phyloP scores from a whole-genome alignment of 1,140 invertebrate species.

The Drosophila cardini region DNA sequence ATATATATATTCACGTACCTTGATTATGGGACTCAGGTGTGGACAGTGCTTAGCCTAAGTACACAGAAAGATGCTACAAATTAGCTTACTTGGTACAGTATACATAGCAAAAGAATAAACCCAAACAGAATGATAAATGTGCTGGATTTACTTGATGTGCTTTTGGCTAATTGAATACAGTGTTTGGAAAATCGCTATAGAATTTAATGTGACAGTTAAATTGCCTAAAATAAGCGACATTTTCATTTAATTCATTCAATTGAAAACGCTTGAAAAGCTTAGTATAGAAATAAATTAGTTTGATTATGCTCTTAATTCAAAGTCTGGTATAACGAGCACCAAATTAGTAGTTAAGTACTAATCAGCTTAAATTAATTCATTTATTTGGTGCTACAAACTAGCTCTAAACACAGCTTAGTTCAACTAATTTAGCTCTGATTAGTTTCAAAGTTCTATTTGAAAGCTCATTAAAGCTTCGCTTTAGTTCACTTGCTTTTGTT shows the following conservation, averaged over 20 bases:
- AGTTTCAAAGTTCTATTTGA: too few relatives aligned
- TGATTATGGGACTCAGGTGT: constrained; percentile 70
- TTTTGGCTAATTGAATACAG: constrained; percentile 39
- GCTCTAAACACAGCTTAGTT: too few relatives aligned
- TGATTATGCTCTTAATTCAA: too few relatives aligned
- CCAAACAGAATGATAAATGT: constrained; percentile 58
- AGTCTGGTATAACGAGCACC: too few relatives aligned
- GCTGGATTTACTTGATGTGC: constrained; percentile 56
- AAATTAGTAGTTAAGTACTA: too few relatives aligned
- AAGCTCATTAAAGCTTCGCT: too few relatives aligned
- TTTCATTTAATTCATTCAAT: background rate
- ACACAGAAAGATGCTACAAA: constrained; percentile 62
- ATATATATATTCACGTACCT: constrained; percentile 23
- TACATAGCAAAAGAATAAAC: constrained; percentile 41
- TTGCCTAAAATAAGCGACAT: background rate
- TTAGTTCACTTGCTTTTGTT: background rate
- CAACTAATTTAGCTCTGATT: too few relatives aligned
- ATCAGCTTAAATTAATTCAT: too few relatives aligned
- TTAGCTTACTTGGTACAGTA: constrained; percentile 42
- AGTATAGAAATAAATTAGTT: too few relatives aligned
- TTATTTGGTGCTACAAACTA: too few relatives aligned
- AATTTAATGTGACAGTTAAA: constrained; percentile 3
- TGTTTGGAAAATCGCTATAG: constrained; percentile 7
- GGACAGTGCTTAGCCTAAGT: constrained; percentile 54
- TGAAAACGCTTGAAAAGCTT: too few relatives aligned